Evolutionary conservation across 1,140 invertebrate genomes (phyloP), one percentile per base, ranked within the genome.

Genomic region (Halictus rubicundus): DNA sequence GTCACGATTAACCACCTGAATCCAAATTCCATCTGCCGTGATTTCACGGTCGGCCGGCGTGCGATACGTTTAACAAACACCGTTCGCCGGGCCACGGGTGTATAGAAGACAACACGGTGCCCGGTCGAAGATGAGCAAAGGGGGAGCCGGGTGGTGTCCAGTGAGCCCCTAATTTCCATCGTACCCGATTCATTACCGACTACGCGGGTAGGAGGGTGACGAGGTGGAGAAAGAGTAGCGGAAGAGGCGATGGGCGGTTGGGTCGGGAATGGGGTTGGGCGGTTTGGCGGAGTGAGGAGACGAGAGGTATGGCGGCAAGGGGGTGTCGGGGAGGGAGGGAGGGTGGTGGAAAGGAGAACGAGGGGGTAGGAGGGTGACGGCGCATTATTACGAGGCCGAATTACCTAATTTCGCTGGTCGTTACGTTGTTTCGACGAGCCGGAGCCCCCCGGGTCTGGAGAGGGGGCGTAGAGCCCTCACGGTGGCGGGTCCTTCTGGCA

Each of bases 381-480:
- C 88, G 90, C 90, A 91, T 92, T 92, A 93, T 92, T 93, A 92
- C 89, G 91, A 92, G 88, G 88, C 90, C 89, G 91, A 93, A 93
- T 92, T 92, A 91, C 91, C 92, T 92, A 92, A 92, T 93, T 93
- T 91, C 88, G 90, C 88, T 90, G 89, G 88, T 91, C 90, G 91
- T 92, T 92, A 92, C 89, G 89, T 91, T 92, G 91, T 91, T 92
- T 91, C 90, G 89, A 91, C 88, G 85, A 90, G 87, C 87, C 78
- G 68, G 68, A 75, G 81, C 80, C 75, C 52, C 60, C 81, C 60
- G 65, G 64, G 61, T 81, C 80, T 80, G 83, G 76, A 86, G 82
- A 70, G 82, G 77, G 54, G 72, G 82, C 81, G 68, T 77, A 74
- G 78, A 86, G 87, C 82, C 84, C 82, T 84, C 83, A 80, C 82